phyloP scores from a whole-genome alignment of 2,113 vertebrate species.

The Hippocampus mohnikei region DNA sequence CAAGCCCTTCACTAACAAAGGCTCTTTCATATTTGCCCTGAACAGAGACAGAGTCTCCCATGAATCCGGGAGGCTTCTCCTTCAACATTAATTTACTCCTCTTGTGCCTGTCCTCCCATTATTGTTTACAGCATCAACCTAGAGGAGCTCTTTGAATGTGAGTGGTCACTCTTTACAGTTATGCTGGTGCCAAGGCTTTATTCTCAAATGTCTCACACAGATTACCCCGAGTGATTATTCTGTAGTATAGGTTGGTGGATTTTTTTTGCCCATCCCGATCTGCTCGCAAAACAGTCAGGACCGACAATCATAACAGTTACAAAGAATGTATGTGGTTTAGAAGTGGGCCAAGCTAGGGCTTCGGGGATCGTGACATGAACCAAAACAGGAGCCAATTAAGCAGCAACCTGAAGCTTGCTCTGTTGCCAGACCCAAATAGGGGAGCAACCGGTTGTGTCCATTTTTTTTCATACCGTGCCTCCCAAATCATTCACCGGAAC shows the following conservation, averaged over 20 bases:
- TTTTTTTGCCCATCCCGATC: not conserved
- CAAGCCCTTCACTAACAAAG: slow-evolving; percentile 70
- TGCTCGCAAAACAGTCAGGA: not conserved
- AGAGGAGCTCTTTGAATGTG: slow-evolving; percentile 65
- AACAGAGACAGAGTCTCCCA: slow-evolving; percentile 70
- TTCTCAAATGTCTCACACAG: not conserved
- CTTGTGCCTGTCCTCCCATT: slow-evolving; percentile 62
- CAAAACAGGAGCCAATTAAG: not conserved
- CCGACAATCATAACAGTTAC: not conserved
- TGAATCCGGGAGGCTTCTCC: slow-evolving; percentile 68
- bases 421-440: not conserved
- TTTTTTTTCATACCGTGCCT: not conserved
- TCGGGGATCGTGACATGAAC: not conserved
- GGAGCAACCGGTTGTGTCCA: not conserved
- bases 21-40: slow-evolving; percentile 74
- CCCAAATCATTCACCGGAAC: not conserved
- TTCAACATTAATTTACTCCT: slow-evolving; percentile 68
- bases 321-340: not conserved
- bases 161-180: slow-evolving; percentile 62
- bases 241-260: not conserved
- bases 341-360: not conserved
- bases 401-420: not conserved
- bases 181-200: slow-evolving; percentile 49
- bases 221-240: not conserved
- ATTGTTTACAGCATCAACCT: slow-evolving; percentile 65